Percentiles rank a stretch among this genome's conserved stretches.
Conservation (phyloP, 2,113 vertebrate species). For the Oplegnathus fasciatus region DNA sequence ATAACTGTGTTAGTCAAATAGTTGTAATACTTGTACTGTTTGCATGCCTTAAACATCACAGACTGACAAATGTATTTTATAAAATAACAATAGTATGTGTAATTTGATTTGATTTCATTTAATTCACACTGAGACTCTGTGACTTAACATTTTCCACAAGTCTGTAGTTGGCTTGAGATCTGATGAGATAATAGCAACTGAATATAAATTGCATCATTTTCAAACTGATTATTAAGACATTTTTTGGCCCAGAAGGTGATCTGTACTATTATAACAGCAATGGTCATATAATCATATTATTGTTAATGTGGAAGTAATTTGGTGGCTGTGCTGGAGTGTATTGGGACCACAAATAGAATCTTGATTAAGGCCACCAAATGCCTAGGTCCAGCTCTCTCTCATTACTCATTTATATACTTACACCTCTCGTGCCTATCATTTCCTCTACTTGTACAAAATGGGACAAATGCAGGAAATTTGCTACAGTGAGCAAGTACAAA, state of each 20-base stretch:
- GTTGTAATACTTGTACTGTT: background rate
- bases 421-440: constrained; percentile 24
- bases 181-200: constrained; percentile 3
- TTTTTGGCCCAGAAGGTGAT: background rate
- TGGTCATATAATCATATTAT: background rate
- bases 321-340: background rate
- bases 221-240: background rate
- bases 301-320: background rate
- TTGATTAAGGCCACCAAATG: constrained; percentile 54
- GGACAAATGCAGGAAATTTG: constrained; percentile 59
- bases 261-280: background rate
- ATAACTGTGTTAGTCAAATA: background rate
- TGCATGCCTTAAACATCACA: background rate
- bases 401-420: constrained; percentile 62
- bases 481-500: constrained; percentile 63
- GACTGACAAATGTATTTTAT: background rate
- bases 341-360: constrained; percentile 40
- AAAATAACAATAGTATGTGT: background rate
- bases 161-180: background rate
- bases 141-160: too few species aligned
- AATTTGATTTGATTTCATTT: background rate
- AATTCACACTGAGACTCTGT: background rate
- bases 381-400: constrained; percentile 36
- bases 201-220: background rate
- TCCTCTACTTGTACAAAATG: constrained; percentile 34